Base-by-base conservation (phyloP, 1,140 invertebrate species). In the Elysia chlorotica region DNA sequence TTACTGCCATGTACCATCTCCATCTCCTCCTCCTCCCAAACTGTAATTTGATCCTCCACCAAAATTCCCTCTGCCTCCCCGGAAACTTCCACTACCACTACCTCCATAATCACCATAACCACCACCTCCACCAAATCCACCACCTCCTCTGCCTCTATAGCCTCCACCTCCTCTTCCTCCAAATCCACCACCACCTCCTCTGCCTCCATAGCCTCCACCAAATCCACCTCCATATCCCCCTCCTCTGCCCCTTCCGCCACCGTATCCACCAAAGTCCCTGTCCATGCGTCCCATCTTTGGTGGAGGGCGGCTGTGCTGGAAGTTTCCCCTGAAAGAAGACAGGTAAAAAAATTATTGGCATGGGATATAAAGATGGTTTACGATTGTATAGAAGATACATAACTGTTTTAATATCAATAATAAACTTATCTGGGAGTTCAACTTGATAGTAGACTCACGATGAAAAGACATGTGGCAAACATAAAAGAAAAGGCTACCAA, bases 231-330 rank as follows among this genome's bases (percentile, higher is more conserved):
- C 33, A 61, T 14, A 36, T 28, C 68, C 68, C 23, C 56, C 57
- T 41, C 56, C 17, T 30, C 56, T 23, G 10, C 66, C 66, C 54
- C 53, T 21, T 35, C 25, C 25, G 17, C 66, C 53, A 23, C 54
- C 35, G 62, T n/a, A 36, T 23, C 68, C 69, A 19, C 48, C 19
- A 25, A 25, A 30, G 4, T 53, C 48, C 21, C 10, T 5, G 37
- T 71, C 57, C 10, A 53, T 36, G 25, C 69, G 69, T 30, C 28
- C 25, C 69, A 71, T 71, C 59, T 71, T 71, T 14, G 57, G 17
- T 21, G 69, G 69, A 71, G 57, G 57, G 6, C 37, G 2, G 28
- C 37, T 31, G 21, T 37, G 19, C 21, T 59, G 28, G 33, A 63
- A 63, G 33, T 25, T 53, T 30, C 36, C 69, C 10, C 69, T 71